Evolutionary conservation across 2,888 invertebrate genomes (phyloP).

Genomic region (Pammene fasciana): DNA sequence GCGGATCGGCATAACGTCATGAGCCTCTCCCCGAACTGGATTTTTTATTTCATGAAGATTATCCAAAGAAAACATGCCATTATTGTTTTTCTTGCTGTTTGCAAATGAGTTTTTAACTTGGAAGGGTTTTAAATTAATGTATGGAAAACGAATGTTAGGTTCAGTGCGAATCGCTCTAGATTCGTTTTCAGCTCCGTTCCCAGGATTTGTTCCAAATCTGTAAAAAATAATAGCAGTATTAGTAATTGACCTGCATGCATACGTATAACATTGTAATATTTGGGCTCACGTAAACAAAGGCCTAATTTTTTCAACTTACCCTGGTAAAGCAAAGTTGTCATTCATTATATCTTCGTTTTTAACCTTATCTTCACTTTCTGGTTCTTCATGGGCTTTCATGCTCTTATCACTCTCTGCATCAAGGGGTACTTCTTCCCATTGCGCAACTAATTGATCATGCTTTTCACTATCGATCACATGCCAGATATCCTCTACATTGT

Average conservation of each 20-base stretch:
- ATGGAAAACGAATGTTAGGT: slow-evolving; percentile 72
- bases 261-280: neutral
- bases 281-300: no score
- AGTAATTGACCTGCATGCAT: neutral
- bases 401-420: slow-evolving; percentile 47
- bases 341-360: slow-evolving; percentile 52
- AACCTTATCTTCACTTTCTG: slow-evolving; percentile 43
- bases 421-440: slow-evolving; percentile 68
- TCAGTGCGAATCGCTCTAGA: slow-evolving; percentile 77
- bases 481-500: slow-evolving; percentile 74
- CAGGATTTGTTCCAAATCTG: slow-evolving; percentile 72
- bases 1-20: slow-evolving; percentile 60
- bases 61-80: slow-evolving; percentile 66
- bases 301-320: slow-evolving; percentile 56
- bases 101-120: slow-evolving; percentile 65
- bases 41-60: slow-evolving; percentile 66
- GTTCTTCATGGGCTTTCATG: slow-evolving; percentile 42
- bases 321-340: slow-evolving; percentile 73
- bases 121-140: slow-evolving; percentile 74
- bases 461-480: slow-evolving; percentile 77
- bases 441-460: slow-evolving; percentile 60
- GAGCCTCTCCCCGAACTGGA: slow-evolving; percentile 75
- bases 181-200: slow-evolving; percentile 75
- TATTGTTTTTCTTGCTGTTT: slow-evolving; percentile 64
- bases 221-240: slow-evolving; percentile 45